Evolutionary conservation across 2,888 invertebrate genomes (phyloP).

Genomic region (Agrypnus murinus): DNA sequence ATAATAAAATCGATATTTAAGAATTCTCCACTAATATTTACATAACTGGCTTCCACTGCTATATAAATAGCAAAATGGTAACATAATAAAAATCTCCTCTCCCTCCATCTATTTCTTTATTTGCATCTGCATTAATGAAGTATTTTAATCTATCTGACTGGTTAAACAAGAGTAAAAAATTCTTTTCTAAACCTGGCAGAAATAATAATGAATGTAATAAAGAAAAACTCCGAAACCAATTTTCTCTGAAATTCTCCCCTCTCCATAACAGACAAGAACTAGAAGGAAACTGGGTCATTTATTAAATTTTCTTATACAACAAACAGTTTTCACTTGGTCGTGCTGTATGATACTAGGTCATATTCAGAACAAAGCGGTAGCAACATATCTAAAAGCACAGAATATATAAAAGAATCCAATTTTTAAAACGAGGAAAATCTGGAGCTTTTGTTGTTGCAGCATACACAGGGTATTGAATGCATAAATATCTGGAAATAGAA

Average conservation of each 20-base stretch:
- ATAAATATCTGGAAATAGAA: slow-evolving; percentile 36
- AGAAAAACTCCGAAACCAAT: slow-evolving; percentile 23
- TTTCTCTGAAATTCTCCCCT: slow-evolving; percentile 1
- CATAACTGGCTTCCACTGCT: no score
- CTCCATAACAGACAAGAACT: neutral
- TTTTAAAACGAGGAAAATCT: slow-evolving; percentile 36
- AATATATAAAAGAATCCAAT: slow-evolving; percentile 11
- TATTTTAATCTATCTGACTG: neutral
- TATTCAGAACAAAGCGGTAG: slow-evolving; percentile 7
- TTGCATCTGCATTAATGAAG: no score
- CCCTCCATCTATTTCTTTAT: no score
- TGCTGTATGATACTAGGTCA: slow-evolving; percentile 3
- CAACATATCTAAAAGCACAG: slow-evolving; percentile 20
- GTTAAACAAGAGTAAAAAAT: neutral
- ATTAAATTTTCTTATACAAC: slow-evolving; percentile 17
- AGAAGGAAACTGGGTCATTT: slow-evolving; percentile 20
- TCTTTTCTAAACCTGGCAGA: neutral
- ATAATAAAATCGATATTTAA: no score
- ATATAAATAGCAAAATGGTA: no score
- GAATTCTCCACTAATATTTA: no score
- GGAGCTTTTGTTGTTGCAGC: slow-evolving; percentile 30
- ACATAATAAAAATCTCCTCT: no score
- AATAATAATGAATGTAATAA: slow-evolving; percentile 20
- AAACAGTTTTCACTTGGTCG: slow-evolving; percentile 15
- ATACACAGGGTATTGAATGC: slow-evolving; percentile 34